These are phyloP conservation scores for Ruditapes philippinarum DNA, from an alignment of 1,140 invertebrate species.

Conservation along the genomic window DNA sequence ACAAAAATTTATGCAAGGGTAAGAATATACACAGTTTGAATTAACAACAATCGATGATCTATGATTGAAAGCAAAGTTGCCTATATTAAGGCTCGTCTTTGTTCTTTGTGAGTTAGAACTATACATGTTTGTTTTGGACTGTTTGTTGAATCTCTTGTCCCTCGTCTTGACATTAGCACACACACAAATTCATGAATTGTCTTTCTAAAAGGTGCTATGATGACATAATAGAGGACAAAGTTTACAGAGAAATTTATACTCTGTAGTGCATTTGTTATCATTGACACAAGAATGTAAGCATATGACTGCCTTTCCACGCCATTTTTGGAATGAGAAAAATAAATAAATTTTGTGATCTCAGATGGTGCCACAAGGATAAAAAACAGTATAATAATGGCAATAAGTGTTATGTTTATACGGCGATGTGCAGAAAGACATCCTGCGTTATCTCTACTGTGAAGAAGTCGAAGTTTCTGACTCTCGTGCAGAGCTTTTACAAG, in stretches of 20 bases:
- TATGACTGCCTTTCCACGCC: conserved; percentile 22
- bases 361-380: conserved; percentile 81
- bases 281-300: conserved; percentile 65
- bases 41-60: too few relatives aligned
- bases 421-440: conserved; percentile 72
- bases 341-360: conserved; percentile 80
- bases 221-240: conserved; percentile 77
- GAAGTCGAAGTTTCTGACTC: conserved; percentile 71
- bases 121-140: conserved; percentile 76
- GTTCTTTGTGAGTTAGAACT: conserved; percentile 69
- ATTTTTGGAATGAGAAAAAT: conserved; percentile 66
- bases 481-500: conserved; percentile 75
- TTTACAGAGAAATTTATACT: conserved; percentile 78
- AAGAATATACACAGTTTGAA: too few relatives aligned
- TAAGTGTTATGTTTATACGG: conserved; percentile 79
- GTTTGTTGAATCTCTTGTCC: conserved; percentile 66
- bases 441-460: conserved; percentile 72
- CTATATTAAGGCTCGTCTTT: conserved; percentile 52
- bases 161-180: conserved; percentile 58
- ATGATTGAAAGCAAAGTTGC: too few relatives aligned
- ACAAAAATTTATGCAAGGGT: too few relatives aligned
- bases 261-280: conserved; percentile 75
- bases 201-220: conserved; percentile 75
- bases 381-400: conserved; percentile 82
- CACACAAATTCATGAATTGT: conserved; percentile 77